Percentiles rank a stretch among this genome's conserved stretches.
These are phyloP conservation scores for Sarcophaga bullata DNA, from an alignment of 1,140 invertebrate species.

Conservation along the genomic window DNA sequence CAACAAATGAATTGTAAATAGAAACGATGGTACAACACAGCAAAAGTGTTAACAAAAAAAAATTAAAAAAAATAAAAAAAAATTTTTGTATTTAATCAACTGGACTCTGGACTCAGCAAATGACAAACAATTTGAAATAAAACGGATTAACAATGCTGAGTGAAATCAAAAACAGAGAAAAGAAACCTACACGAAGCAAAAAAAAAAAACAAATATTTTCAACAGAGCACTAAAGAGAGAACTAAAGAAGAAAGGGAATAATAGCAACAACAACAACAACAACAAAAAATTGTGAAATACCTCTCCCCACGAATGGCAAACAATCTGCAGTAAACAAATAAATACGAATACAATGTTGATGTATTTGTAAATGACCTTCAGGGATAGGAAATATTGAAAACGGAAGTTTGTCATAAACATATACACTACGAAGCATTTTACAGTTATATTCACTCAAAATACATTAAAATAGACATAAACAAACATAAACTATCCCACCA, in stretches of 20 bases:
- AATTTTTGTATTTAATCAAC: too few species aligned
- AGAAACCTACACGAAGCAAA: neutral
- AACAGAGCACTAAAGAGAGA: neutral
- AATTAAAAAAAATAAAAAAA: too few species aligned
- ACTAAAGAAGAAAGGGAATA: neutral
- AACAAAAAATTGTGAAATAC: neutral
- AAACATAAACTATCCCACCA: neutral
- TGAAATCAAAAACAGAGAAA: too few species aligned
- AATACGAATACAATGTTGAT: neutral
- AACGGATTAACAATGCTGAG: too few species aligned
- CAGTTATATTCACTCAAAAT: slow-evolving; percentile 16
- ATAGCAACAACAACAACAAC: too few species aligned
- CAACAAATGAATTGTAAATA: too few species aligned
- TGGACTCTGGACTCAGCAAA: too few species aligned
- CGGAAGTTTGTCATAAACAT: slow-evolving; percentile 24
- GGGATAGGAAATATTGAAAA: slow-evolving; percentile 21
- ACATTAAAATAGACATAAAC: slow-evolving; percentile 9
- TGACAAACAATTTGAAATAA: too few species aligned
- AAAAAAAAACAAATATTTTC: neutral
- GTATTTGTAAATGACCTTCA: neutral
- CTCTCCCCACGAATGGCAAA: neutral
- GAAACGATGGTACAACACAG: too few species aligned
- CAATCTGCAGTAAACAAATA: neutral
- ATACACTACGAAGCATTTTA: neutral
- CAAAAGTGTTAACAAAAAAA: too few species aligned